Conservation (phyloP, 2,797 vertebrate genomes). For the Anguilla obscura region DNA sequence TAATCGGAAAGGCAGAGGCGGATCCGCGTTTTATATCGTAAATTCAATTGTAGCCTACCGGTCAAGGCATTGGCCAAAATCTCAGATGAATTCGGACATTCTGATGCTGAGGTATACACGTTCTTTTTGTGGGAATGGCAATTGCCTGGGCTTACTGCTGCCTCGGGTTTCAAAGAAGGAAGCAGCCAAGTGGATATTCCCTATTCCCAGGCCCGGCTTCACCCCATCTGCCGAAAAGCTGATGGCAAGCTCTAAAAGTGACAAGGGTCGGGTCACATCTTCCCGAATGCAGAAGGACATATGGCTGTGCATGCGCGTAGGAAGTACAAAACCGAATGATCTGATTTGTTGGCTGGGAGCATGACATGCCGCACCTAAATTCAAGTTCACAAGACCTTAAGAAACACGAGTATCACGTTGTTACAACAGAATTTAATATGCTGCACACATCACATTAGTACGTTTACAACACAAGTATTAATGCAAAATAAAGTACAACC, state of each 20-base stretch:
- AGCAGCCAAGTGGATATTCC: neutral
- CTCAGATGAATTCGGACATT: neutral
- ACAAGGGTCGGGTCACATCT: constrained; percentile 1
- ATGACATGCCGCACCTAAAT: neutral
- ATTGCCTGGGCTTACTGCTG: neutral
- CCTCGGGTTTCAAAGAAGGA: constrained; percentile 3
- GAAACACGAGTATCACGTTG: neutral
- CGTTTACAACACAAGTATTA: too few species aligned
- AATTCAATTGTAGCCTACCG: neutral
- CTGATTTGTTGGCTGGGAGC: neutral
- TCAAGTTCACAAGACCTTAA: neutral
- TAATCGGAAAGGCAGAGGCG: neutral
- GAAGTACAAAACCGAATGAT: neutral
- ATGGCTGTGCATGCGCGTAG: neutral
- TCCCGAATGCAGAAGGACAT: neutral
- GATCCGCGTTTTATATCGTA: neutral
- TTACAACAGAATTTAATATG: neutral
- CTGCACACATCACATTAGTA: neutral
- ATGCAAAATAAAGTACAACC: neutral
- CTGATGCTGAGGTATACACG: constrained; percentile 4
- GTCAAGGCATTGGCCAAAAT: neutral
- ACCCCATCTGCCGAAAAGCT: constrained; percentile 8
- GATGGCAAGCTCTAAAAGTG: constrained; percentile 8
- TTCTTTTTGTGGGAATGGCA: neutral
- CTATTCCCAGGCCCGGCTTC: neutral